phyloP scores from a whole-genome alignment of 2,113 vertebrate species.

The Indicator indicator region DNA sequence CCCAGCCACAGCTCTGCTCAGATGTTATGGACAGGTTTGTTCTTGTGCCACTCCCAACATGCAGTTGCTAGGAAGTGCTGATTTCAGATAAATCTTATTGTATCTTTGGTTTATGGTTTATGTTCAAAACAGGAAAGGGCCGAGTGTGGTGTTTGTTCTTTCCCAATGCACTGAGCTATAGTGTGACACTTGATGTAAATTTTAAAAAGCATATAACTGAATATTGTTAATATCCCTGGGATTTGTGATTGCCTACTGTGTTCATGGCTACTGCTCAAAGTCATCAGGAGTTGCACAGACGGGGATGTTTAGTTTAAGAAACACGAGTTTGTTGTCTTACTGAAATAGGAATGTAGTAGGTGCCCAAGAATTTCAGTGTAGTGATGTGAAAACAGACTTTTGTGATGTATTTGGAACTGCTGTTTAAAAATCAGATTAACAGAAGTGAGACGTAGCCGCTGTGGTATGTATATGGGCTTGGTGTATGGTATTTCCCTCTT shows the following conservation, averaged over 20 bases:
- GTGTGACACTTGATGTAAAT: not conserved
- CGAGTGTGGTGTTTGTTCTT: not conserved
- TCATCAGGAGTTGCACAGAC: not conserved
- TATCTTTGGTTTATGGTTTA: not conserved
- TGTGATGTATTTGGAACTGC: not conserved
- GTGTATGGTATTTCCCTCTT: not conserved
- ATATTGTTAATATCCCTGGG: not conserved
- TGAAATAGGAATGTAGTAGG: not conserved
- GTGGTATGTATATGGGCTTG: not conserved
- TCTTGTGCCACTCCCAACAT: not conserved
- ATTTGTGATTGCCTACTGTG: not conserved
- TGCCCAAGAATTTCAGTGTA: not conserved
- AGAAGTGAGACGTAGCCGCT: not conserved
- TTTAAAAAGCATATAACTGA: not conserved
- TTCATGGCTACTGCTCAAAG: not conserved
- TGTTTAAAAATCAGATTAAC: not conserved
- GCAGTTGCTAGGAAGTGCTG: not conserved
- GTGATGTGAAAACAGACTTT: not conserved
- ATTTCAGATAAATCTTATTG: not conserved
- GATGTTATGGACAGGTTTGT: not conserved
- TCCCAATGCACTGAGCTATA: not conserved
- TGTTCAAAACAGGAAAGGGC: not conserved
- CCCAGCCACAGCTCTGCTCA: not conserved
- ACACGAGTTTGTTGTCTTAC: rapidly evolving
- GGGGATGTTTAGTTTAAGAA: not conserved